Conservation (phyloP, 2,797 vertebrate species). For the Setipinna tenuifilis region DNA sequence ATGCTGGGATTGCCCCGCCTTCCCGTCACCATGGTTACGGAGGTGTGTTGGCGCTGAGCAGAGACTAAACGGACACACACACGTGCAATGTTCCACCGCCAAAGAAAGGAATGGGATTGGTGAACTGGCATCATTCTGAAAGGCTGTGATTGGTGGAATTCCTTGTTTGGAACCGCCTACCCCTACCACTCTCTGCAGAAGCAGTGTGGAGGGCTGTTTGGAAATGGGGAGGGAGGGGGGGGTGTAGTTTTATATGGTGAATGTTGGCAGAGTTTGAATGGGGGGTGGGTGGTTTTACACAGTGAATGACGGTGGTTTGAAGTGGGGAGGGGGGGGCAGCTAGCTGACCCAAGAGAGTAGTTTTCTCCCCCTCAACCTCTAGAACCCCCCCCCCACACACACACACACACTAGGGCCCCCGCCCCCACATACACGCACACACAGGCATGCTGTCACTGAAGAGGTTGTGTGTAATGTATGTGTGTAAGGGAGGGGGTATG, state of each 20-base stretch:
- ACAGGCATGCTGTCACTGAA: background rate
- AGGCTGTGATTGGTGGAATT: background rate
- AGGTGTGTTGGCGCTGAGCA: background rate
- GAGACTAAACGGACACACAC: constrained; percentile 1
- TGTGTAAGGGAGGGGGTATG: background rate
- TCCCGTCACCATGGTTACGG: background rate
- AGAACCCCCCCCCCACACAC: background rate
- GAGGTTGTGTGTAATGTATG: background rate
- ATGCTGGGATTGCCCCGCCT: background rate
- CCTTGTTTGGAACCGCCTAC: background rate
- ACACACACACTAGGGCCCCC: no score
- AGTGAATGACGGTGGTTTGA: constrained; percentile 14
- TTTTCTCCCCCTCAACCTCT: background rate
- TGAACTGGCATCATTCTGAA: background rate
- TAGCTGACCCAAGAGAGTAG: constrained; percentile 25
- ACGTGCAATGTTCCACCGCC: background rate
- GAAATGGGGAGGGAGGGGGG: background rate
- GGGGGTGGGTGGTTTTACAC: background rate
- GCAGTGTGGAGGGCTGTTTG: background rate
- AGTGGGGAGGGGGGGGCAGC: background rate
- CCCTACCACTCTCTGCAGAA: background rate
- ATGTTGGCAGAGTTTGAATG: background rate
- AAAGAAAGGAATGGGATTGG: background rate
- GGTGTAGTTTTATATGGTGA: background rate
- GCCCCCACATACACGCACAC: background rate